Evolutionary conservation across 2,113 vertebrate genomes (phyloP).

Genomic region (Desmodus rotundus): DNA sequence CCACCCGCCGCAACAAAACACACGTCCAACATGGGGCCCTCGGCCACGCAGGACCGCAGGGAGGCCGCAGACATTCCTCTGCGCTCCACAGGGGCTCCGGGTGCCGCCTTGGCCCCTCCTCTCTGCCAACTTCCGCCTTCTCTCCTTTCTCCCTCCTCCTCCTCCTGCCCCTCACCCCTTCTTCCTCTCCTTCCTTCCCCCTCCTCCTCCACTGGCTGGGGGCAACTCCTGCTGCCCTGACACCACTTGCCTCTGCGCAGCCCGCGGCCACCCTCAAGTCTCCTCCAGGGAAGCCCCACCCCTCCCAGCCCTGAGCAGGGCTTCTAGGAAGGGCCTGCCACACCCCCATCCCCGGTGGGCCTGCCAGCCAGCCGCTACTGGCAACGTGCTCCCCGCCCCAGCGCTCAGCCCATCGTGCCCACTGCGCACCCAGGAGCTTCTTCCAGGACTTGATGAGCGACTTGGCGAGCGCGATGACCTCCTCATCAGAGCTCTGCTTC

Average conservation of each 20-base stretch:
- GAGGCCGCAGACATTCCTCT: neutral
- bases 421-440: slow-evolving; percentile 89
- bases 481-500: slow-evolving; percentile 95
- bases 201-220: too few relatives aligned
- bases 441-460: slow-evolving; percentile 98
- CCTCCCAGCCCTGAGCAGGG: neutral
- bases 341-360: neutral
- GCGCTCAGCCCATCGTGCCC: neutral
- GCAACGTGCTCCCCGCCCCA: neutral
- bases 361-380: neutral
- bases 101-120: neutral
- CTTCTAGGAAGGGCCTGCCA: neutral
- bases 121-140: neutral
- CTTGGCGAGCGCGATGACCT: slow-evolving; percentile 93
- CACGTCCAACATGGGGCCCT: too few relatives aligned
- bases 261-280: neutral
- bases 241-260: neutral
- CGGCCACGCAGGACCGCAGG: neutral
- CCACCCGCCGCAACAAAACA: neutral
- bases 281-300: neutral
- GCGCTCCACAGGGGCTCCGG: neutral
- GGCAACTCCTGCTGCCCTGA: neutral
- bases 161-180: too few relatives aligned
- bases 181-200: rapidly evolving
- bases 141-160: too few relatives aligned